These are phyloP conservation scores for Cataglyphis albicans DNA, from an alignment of 2,888 invertebrate species.

Conservation along the genomic window DNA sequence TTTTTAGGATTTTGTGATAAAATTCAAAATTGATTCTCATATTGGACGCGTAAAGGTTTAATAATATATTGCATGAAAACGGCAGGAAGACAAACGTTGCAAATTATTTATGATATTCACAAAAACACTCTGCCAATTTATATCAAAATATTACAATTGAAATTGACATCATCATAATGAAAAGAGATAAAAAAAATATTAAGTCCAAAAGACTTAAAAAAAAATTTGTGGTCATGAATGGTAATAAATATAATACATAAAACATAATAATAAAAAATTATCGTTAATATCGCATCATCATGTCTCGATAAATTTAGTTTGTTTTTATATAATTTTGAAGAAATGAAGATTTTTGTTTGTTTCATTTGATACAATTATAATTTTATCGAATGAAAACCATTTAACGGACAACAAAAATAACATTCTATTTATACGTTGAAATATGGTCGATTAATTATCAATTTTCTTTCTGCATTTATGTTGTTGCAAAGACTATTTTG, in stretches of 20 bases:
- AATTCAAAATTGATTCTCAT: conserved; percentile 23
- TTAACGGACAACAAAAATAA: not conserved
- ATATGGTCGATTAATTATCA: not conserved
- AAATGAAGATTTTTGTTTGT: not conserved
- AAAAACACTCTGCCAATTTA: conserved; percentile 46
- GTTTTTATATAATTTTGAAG: not conserved
- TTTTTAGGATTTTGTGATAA: conserved; percentile 6
- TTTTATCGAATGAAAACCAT: not conserved
- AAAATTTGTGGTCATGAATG: not conserved
- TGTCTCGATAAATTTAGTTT: not conserved
- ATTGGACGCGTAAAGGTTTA: not conserved
- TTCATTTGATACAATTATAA: not conserved
- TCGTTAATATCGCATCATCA: not conserved
- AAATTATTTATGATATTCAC: conserved; percentile 54
- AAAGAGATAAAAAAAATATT: conserved; percentile 42
- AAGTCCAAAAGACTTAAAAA: too few relatives aligned
- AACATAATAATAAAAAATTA: not conserved
- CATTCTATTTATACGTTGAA: not conserved
- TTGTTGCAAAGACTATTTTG: not conserved
- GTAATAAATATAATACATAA: not conserved
- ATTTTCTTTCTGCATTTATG: conserved; percentile 24
- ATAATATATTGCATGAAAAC: conserved; percentile 47
- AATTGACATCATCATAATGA: conserved; percentile 38
- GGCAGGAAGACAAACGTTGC: conserved; percentile 29
- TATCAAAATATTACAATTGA: conserved; percentile 36